Evolutionary conservation across 2,797 vertebrate species (phyloP).

Genomic region (Xiphorhynchus erythropygius): DNA sequence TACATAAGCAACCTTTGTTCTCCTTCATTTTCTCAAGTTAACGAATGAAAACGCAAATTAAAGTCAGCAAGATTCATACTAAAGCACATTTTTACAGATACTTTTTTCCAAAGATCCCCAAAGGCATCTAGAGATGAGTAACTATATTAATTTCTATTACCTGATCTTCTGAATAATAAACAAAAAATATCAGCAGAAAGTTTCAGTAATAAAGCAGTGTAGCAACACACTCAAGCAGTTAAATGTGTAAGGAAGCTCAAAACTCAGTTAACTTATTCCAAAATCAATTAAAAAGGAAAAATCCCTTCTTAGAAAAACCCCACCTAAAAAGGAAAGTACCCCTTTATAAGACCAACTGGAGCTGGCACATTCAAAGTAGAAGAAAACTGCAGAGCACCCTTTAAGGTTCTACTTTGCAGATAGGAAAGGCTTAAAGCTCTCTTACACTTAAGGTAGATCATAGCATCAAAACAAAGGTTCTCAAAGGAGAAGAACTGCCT

Average conservation of each 20-base stretch:
- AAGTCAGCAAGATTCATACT: background rate
- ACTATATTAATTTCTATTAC: background rate
- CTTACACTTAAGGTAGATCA: background rate
- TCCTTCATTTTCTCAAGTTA: background rate
- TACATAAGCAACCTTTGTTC: conserved; percentile 1
- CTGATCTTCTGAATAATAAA: background rate
- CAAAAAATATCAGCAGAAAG: background rate
- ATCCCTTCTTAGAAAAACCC: background rate
- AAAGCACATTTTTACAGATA: background rate
- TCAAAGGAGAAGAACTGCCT: background rate
- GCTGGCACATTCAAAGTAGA: background rate
- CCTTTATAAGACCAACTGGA: background rate
- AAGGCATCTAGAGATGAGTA: background rate
- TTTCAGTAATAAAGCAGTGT: background rate
- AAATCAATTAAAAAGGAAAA: background rate
- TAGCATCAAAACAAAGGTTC: background rate
- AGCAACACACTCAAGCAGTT: background rate
- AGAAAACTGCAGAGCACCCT: background rate
- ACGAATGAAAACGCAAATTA: background rate
- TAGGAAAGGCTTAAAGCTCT: background rate
- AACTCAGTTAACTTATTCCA: background rate
- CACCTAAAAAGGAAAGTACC: background rate
- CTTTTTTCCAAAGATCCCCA: background rate
- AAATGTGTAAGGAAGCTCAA: background rate
- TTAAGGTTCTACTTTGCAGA: background rate